Conservation (phyloP, 1,140 invertebrate species). For the Zaprionus taronus region DNA sequence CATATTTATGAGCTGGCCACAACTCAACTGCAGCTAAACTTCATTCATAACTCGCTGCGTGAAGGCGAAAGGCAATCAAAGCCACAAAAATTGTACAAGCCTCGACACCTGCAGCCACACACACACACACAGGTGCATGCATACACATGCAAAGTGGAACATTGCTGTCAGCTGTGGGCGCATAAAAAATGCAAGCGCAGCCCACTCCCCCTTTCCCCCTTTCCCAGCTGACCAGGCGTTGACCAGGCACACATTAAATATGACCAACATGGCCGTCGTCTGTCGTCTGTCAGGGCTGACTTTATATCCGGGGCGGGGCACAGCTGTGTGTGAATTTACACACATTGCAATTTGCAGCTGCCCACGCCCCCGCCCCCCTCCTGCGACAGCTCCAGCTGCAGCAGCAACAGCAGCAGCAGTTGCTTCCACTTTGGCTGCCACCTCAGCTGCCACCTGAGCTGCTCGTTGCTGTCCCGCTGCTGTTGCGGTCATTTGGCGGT, state of each 20-base stretch:
- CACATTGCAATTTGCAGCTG: slow-evolving; percentile 72
- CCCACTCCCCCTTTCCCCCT: not conserved
- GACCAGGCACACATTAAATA: slow-evolving; percentile 74
- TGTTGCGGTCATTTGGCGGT: slow-evolving; percentile 75
- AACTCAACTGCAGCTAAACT: slow-evolving; percentile 77
- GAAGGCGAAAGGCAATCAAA: slow-evolving; percentile 70
- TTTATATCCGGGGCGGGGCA: slow-evolving; percentile 66
- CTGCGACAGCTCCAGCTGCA: slow-evolving; percentile 6
- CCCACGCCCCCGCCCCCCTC: not conserved
- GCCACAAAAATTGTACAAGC: slow-evolving; percentile 70
- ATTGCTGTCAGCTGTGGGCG: slow-evolving; percentile 69
- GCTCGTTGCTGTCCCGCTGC: not conserved
- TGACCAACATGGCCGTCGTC: slow-evolving; percentile 65
- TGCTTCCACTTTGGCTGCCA: not conserved
- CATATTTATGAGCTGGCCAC: slow-evolving; percentile 76
- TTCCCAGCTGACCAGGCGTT: slow-evolving; percentile 54
- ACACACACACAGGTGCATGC: not conserved
- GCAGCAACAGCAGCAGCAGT: not conserved
- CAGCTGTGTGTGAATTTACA: slow-evolving; percentile 63
- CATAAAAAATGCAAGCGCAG: slow-evolving; percentile 73
- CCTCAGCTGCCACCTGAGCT: not conserved
- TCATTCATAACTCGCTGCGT: slow-evolving; percentile 66
- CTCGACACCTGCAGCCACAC: slow-evolving; percentile 57
- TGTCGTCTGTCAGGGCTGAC: slow-evolving; percentile 61
- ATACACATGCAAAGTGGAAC: slow-evolving; percentile 47